These are phyloP conservation scores for Hippolais icterina DNA, from an alignment of 2,113 vertebrate species.

Conservation along the genomic window DNA sequence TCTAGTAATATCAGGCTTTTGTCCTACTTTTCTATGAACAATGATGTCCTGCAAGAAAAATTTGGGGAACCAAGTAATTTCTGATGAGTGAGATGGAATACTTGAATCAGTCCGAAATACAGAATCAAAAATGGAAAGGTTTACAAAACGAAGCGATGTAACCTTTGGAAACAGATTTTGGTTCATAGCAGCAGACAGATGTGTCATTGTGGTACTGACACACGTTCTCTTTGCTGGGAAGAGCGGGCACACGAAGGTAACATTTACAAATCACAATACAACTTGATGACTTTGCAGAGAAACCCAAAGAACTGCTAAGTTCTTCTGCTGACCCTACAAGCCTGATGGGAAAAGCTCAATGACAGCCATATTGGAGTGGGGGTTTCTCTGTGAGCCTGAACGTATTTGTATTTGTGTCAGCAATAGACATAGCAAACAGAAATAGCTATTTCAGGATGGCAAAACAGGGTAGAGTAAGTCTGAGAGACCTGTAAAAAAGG, in stretches of 20 bases:
- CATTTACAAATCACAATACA: background rate
- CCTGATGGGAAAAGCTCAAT: background rate
- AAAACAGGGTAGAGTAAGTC: background rate
- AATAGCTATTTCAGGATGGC: conserved; percentile 32
- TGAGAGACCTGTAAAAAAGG: background rate
- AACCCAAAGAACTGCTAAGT: background rate
- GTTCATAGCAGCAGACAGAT: background rate
- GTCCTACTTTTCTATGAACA: conserved; percentile 63
- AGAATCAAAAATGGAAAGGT: background rate
- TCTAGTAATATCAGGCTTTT: conserved; percentile 64
- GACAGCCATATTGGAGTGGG: background rate
- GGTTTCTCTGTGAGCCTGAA: background rate
- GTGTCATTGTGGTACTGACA: background rate
- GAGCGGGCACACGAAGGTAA: background rate
- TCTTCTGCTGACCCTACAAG: background rate
- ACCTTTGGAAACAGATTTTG: background rate
- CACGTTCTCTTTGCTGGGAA: background rate
- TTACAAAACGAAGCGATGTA: background rate
- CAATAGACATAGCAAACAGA: background rate
- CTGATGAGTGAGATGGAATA: background rate
- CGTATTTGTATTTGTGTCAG: background rate
- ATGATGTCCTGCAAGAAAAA: conserved; percentile 48
- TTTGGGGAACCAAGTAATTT: conserved; percentile 18
- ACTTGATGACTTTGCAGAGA: background rate
- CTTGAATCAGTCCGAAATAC: conserved; percentile 12